Evolutionary conservation across 1,140 invertebrate genomes (phyloP).

Genomic region (Lepidurus couesii): DNA sequence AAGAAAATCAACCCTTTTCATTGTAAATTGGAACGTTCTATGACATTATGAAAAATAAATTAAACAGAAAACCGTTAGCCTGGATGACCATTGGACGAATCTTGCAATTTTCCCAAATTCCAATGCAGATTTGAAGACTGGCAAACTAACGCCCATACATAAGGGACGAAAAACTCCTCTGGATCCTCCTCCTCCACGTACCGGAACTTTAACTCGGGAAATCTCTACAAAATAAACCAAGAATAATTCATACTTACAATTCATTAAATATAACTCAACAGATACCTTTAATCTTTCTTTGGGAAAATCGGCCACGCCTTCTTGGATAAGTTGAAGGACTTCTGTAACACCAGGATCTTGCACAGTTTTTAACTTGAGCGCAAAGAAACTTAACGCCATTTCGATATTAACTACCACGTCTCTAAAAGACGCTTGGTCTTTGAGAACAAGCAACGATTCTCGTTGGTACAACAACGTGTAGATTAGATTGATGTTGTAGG

Average conservation of each 20-base stretch:
- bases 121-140: slow-evolving; percentile 75
- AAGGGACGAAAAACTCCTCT: slow-evolving; percentile 98
- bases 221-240: slow-evolving; percentile 67
- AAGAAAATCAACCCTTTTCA: not conserved
- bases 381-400: slow-evolving; percentile 84
- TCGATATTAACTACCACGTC: slow-evolving; percentile 96
- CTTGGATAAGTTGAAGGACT: slow-evolving; percentile 78
- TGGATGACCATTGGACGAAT: not conserved
- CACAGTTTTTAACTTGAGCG: slow-evolving; percentile 50
- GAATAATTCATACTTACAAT: not conserved
- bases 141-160: slow-evolving; percentile 90
- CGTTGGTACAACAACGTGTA: slow-evolving; percentile 93
- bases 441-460: slow-evolving; percentile 80
- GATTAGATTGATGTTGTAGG: slow-evolving; percentile 88
- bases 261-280: slow-evolving; percentile 29
- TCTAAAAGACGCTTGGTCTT: slow-evolving; percentile 81
- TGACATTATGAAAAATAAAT: not conserved
- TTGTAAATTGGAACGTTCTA: not conserved
- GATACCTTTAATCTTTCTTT: slow-evolving; percentile 80
- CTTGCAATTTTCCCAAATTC: slow-evolving; percentile 48
- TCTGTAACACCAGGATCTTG: slow-evolving; percentile 71
- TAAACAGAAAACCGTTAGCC: not conserved
- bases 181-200: slow-evolving; percentile 98
- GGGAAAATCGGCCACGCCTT: slow-evolving; percentile 60
- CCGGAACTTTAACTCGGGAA: slow-evolving; percentile 96